Conservation (phyloP, 1,140 invertebrate species). For the Drosophila mojavensis region DNA sequence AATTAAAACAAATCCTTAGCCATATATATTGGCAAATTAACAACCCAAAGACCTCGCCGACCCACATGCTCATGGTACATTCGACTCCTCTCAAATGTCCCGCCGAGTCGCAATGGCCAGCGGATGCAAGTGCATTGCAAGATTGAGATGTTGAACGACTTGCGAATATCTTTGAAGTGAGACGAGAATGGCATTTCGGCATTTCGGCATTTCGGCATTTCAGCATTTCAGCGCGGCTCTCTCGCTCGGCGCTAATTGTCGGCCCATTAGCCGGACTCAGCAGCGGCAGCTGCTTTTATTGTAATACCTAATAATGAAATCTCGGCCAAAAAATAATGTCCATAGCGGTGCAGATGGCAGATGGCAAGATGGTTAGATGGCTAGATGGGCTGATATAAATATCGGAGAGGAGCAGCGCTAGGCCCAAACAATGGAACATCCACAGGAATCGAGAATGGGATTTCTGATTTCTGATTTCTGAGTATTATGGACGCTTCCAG, state of each 20-base stretch:
- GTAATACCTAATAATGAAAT: constrained; percentile 14
- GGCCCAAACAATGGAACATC: not conserved
- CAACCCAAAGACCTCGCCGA: no score
- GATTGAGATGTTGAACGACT: not conserved
- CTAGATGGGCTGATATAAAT: no score
- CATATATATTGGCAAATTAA: no score
- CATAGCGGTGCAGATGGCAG: not conserved
- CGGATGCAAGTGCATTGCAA: not conserved
- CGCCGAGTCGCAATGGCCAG: no score
- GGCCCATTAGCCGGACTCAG: constrained; percentile 21
- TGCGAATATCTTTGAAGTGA: constrained; percentile 10
- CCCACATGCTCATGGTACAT: no score
- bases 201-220: no score
- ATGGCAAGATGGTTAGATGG: no score
- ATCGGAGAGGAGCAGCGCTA: not conserved
- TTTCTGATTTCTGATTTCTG: constrained; percentile 52
- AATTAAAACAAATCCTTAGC: no score
- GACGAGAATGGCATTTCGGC: not conserved
- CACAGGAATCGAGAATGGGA: not conserved
- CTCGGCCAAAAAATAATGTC: not conserved
- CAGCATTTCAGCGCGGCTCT: not conserved
- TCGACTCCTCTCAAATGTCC: no score
- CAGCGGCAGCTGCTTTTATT: constrained; percentile 4
- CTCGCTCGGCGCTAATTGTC: constrained; percentile 19
- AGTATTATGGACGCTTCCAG: constrained; percentile 41